These are phyloP conservation scores for Oscheius sp. DNA, from an alignment of 1,140 invertebrate genomes.

Conservation along the genomic window DNA sequence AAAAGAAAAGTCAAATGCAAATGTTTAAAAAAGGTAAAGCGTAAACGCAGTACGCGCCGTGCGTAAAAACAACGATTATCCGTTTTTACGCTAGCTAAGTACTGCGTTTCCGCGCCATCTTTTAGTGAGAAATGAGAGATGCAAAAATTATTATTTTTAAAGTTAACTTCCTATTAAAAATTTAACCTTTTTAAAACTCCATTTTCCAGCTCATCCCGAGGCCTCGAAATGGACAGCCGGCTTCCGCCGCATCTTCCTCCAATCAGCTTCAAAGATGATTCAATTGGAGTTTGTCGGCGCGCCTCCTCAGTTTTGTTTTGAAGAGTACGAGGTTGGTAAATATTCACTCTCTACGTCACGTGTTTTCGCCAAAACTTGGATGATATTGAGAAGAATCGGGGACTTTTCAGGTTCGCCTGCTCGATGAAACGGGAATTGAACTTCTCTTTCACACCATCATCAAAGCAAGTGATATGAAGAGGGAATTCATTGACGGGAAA, in stretches of 20 bases:
- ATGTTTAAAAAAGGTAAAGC: too few species aligned
- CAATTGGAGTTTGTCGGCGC: conserved; percentile 57
- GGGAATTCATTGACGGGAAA: conserved; percentile 44
- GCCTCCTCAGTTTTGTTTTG: conserved; percentile 59
- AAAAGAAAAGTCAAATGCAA: too few species aligned
- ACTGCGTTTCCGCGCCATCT: too few species aligned
- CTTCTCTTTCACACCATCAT: conserved; percentile 45
- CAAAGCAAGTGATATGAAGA: conserved; percentile 40
- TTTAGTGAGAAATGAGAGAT: too few species aligned
- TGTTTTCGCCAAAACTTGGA: background rate
- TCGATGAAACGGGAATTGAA: conserved; percentile 51
- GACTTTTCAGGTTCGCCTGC: conserved; percentile 48
- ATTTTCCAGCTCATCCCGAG: conserved; percentile 48
- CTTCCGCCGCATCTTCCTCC: conserved; percentile 51
- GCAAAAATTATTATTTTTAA: conserved; percentile 7
- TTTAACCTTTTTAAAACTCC: conserved; percentile 3
- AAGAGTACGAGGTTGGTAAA: conserved; percentile 53
- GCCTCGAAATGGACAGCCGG: conserved; percentile 60
- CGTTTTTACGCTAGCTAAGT: too few species aligned
- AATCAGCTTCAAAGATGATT: conserved; percentile 45
- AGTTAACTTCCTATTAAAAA: background rate
- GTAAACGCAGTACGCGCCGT: too few species aligned
- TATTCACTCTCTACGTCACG: background rate
- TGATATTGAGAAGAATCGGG: background rate
- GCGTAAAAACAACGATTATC: too few species aligned